phyloP scores from a whole-genome alignment of 2,888 invertebrate genomes.

The Nomada hirtipes region DNA sequence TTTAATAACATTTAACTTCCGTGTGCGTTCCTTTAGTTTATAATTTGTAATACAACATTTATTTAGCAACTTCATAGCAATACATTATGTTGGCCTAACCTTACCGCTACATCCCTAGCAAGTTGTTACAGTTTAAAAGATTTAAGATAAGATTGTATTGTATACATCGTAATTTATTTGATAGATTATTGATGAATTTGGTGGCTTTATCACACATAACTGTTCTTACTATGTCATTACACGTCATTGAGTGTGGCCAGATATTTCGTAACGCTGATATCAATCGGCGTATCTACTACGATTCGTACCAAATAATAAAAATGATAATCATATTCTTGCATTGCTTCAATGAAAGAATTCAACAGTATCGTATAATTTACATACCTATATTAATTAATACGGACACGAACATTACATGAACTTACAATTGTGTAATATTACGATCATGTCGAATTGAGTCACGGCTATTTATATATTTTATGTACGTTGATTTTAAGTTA shows the following conservation, averaged over 20 bases:
- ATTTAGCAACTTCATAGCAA: neutral
- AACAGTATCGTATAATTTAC: neutral
- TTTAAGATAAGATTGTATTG: slow-evolving; percentile 22
- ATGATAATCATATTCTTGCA: neutral
- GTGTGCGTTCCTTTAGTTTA: neutral
- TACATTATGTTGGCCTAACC: slow-evolving; percentile 22
- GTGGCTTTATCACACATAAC: neutral
- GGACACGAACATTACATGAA: neutral
- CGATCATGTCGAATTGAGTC: neutral
- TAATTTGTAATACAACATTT: slow-evolving; percentile 1
- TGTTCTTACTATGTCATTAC: neutral
- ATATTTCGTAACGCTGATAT: slow-evolving; percentile 17
- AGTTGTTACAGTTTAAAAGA: slow-evolving; percentile 9
- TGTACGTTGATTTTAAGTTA: neutral
- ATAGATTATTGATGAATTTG: slow-evolving; percentile 8
- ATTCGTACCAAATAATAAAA: neutral
- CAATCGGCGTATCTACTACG: neutral
- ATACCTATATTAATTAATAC: neutral
- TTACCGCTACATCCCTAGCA: slow-evolving; percentile 11
- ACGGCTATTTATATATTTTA: neutral
- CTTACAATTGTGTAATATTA: neutral
- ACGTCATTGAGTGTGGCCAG: neutral
- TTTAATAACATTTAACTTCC: slow-evolving; percentile 1
- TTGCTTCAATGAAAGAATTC: neutral
- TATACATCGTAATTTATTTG: slow-evolving; percentile 6